Evolutionary conservation across 2,888 invertebrate genomes (phyloP).

Genomic region (Elegia similella): DNA sequence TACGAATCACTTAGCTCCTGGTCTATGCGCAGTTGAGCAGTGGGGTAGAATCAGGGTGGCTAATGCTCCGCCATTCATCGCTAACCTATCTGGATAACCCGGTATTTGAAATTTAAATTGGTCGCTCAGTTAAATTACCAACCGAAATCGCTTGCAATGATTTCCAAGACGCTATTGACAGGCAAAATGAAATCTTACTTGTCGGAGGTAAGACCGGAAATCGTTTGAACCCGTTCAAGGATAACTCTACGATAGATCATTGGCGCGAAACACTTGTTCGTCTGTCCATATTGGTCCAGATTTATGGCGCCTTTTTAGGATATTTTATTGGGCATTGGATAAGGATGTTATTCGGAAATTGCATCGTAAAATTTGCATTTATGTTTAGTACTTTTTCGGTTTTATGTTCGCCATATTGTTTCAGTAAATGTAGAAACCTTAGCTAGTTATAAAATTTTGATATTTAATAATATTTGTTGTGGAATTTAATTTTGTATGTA

Average conservation of each 20-base stretch:
- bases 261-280: conserved; percentile 25
- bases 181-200: conserved; percentile 24
- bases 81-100: conserved; percentile 67
- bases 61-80: conserved; percentile 53
- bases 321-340: conserved; percentile 1
- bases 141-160: conserved; percentile 49
- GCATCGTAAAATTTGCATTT: conserved; percentile 14
- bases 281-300: conserved; percentile 27
- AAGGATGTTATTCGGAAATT: conserved; percentile 10
- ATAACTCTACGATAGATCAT: conserved; percentile 23
- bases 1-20: conserved; percentile 8
- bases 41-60: conserved; percentile 29
- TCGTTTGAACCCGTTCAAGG: conserved; percentile 18
- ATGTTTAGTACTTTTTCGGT: conserved; percentile 6
- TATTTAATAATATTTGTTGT: too few species aligned
- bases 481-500: too few species aligned
- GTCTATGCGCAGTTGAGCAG: conserved; percentile 21
- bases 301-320: conserved; percentile 16
- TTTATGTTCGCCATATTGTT: not conserved
- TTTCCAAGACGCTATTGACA: conserved; percentile 33
- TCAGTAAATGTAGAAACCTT: not conserved
- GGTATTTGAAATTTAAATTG: conserved; percentile 78
- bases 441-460: too few species aligned
- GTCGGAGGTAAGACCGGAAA: conserved; percentile 22
- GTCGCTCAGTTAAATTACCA: conserved; percentile 51